Evolutionary conservation across 1,140 invertebrate genomes (phyloP).

Genomic region (Periplaneta americana): DNA sequence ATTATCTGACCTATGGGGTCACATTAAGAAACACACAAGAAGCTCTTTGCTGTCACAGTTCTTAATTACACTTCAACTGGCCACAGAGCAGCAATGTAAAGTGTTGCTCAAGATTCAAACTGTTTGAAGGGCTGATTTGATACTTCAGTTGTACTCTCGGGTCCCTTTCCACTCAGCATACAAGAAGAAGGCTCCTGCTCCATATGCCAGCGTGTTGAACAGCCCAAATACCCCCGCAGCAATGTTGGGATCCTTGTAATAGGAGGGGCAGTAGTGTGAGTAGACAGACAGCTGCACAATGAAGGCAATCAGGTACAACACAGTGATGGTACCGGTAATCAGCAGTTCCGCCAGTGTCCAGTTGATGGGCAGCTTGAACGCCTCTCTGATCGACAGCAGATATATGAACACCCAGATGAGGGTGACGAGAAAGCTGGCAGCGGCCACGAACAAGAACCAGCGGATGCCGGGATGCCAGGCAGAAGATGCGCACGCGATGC

Average conservation of each 20-base stretch:
- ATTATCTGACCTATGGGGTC: no score
- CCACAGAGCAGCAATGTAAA: no score
- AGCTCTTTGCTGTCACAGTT: no score
- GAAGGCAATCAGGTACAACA: slow-evolving; percentile 73
- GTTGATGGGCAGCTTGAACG: slow-evolving; percentile 69
- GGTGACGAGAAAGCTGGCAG: slow-evolving; percentile 71
- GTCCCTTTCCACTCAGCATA: slow-evolving; percentile 65
- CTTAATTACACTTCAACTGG: no score
- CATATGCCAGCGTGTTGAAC: slow-evolving; percentile 73
- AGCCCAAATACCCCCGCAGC: slow-evolving; percentile 76
- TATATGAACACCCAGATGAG: slow-evolving; percentile 77
- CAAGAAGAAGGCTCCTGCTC: slow-evolving; percentile 64
- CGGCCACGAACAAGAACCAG: slow-evolving; percentile 80
- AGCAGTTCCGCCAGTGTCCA: slow-evolving; percentile 80
- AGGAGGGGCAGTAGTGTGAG: slow-evolving; percentile 35
- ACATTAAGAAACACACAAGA: no score
- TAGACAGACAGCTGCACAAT: slow-evolving; percentile 66
- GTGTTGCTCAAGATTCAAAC: no score
- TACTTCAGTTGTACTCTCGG: background rate
- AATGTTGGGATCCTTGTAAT: slow-evolving; percentile 51
- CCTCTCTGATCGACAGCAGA: slow-evolving; percentile 69
- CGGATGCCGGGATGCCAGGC: slow-evolving; percentile 52
- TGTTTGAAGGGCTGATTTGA: no score
- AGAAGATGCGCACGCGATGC: slow-evolving; percentile 68
- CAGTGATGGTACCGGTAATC: slow-evolving; percentile 60